Evolutionary conservation across 2,113 vertebrate species (phyloP).

Genomic region (Hyaena hyaena): DNA sequence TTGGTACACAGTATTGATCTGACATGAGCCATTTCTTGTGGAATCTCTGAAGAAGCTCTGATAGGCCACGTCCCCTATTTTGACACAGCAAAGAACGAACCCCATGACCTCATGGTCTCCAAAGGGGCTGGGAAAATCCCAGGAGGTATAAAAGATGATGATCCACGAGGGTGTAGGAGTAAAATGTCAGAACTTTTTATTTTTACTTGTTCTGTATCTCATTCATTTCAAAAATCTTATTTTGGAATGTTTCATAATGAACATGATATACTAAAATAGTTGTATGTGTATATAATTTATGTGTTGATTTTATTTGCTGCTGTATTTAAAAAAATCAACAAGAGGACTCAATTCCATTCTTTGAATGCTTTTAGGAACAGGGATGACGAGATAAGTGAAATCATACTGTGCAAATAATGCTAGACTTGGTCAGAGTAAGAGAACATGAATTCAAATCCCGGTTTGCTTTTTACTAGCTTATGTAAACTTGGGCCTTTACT

Average conservation of each 20-base stretch:
- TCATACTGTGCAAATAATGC: background rate
- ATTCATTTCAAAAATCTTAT: background rate
- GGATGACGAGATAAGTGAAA: background rate
- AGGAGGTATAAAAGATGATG: background rate
- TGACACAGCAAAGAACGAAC: background rate
- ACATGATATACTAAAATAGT: background rate
- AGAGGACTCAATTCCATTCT: background rate
- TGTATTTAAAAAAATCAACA: background rate
- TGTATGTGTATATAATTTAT: background rate
- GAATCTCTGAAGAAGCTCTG: background rate
- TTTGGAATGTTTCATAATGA: background rate
- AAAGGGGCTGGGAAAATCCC: background rate
- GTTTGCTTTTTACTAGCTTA: background rate
- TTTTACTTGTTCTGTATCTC: slow-evolving; percentile 4
- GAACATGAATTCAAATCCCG: slow-evolving; percentile 4
- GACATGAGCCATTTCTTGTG: background rate
- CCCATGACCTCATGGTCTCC: background rate
- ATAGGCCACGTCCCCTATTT: background rate
- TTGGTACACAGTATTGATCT: background rate
- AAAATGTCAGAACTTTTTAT: background rate
- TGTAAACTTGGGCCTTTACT: background rate
- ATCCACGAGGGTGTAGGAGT: background rate
- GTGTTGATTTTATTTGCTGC: slow-evolving; percentile 5
- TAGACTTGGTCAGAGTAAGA: background rate
- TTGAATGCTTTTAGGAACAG: slow-evolving; percentile 33